Conservation (phyloP, 2,888 invertebrate genomes). For the Rhagonycha lutea region DNA sequence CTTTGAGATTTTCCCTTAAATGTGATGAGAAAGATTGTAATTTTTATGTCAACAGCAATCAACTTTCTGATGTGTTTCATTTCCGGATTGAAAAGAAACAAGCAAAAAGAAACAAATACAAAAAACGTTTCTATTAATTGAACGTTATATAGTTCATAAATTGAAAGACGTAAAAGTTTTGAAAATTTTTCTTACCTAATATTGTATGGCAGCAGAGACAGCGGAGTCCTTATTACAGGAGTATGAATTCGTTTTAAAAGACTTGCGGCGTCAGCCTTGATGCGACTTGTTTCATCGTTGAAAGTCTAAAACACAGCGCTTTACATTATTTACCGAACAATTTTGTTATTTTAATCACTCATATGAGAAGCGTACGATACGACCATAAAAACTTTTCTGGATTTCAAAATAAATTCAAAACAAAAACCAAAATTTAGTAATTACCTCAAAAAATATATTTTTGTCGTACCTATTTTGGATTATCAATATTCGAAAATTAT, state of each 20-base stretch:
- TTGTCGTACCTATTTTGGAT: neutral
- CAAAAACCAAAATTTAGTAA: neutral
- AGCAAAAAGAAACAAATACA: neutral
- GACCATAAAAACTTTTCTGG: slow-evolving; percentile 20
- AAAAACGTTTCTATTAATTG: neutral
- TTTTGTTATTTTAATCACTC: neutral
- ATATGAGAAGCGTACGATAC: slow-evolving; percentile 10
- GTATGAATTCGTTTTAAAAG: slow-evolving; percentile 76
- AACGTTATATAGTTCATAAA: neutral
- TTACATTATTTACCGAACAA: neutral
- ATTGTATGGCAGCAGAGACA: slow-evolving; percentile 61
- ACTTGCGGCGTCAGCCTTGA: slow-evolving; percentile 77
- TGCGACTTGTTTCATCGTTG: slow-evolving; percentile 80
- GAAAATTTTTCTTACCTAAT: slow-evolving; percentile 61
- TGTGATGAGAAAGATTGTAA: neutral
- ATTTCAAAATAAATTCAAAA: neutral
- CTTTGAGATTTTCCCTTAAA: neutral
- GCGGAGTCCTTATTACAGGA: slow-evolving; percentile 72
- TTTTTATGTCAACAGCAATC: slow-evolving; percentile 6
- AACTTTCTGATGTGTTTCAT: neutral
- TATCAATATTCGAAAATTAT: neutral
- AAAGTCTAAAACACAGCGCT: slow-evolving; percentile 65
- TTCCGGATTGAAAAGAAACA: neutral
- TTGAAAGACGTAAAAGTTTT: neutral
- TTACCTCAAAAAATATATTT: neutral